Conservation (phyloP, 2,888 invertebrate genomes). For the Zeuzera pyrina region DNA sequence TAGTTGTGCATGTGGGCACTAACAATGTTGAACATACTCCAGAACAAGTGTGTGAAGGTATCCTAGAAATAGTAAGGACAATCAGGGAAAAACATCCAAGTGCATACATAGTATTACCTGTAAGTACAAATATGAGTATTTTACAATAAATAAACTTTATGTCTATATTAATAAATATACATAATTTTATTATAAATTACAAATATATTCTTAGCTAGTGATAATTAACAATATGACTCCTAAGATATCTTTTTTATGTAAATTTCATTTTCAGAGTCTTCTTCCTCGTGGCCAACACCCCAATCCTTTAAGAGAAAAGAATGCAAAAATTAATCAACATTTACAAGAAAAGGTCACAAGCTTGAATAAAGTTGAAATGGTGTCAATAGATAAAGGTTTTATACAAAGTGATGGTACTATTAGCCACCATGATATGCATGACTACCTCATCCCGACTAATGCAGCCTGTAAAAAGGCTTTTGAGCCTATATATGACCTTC, state of each 20-base stretch:
- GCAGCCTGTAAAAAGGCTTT: conserved; percentile 90
- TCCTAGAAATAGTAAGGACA: conserved; percentile 81
- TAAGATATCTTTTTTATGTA: too few species aligned
- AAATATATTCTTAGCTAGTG: conserved; percentile 8
- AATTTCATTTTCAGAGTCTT: conserved; percentile 84
- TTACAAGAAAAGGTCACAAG: conserved; percentile 76
- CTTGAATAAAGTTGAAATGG: conserved; percentile 82
- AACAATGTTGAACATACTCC: conserved; percentile 87
- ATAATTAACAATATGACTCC: conserved; percentile 2
- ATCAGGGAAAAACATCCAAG: conserved; percentile 85
- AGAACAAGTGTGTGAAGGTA: conserved; percentile 87
- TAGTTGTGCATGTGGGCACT: conserved; percentile 90
- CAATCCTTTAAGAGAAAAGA: conserved; percentile 85
- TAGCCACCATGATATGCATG: conserved; percentile 92
- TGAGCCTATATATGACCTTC: conserved; percentile 86
- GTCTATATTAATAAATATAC: background rate
- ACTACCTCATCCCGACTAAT: conserved; percentile 90
- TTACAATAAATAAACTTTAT: too few species aligned
- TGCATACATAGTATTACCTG: conserved; percentile 88
- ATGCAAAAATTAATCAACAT: conserved; percentile 81
- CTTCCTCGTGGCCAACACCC: conserved; percentile 91
- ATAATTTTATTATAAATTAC: too few species aligned
- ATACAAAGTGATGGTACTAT: conserved; percentile 86
- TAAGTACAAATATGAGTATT: conserved; percentile 76
- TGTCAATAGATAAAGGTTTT: conserved; percentile 85